Conservation (phyloP, 1,140 invertebrate genomes). For the Panagrolaimus sp. region DNA sequence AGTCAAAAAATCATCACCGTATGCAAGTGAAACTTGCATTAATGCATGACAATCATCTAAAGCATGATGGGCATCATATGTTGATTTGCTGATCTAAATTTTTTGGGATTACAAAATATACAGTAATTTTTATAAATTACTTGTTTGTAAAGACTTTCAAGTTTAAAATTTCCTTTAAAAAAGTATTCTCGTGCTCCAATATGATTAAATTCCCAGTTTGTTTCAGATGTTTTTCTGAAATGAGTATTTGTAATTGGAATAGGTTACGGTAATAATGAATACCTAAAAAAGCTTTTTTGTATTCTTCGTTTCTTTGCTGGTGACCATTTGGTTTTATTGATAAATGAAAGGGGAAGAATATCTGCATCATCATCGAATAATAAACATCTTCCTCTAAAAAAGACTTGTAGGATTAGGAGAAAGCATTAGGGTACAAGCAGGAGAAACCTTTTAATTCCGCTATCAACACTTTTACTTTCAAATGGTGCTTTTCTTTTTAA, state of each 20-base stretch:
- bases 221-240: conserved; percentile 1
- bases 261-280: not conserved
- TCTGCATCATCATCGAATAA: not conserved
- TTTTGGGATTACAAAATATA: not conserved
- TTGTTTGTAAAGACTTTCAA: conserved; percentile 24
- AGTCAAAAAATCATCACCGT: conserved; percentile 26
- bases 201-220: conserved; percentile 13
- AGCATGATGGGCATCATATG: conserved; percentile 27
- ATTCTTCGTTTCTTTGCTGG: conserved; percentile 18
- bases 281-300: conserved; percentile 13
- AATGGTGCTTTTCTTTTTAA: not conserved
- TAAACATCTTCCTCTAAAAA: not conserved
- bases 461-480: not conserved
- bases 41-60: conserved; percentile 26
- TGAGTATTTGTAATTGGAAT: not conserved
- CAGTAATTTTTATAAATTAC: not conserved
- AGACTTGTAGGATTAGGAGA: not conserved
- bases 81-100: conserved; percentile 6
- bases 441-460: not conserved
- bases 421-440: not conserved
- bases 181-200: conserved; percentile 15
- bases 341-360: conserved; percentile 4
- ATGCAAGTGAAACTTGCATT: conserved; percentile 23
- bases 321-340: conserved; percentile 18
- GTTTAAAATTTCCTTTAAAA: conserved; percentile 24